Conservation (phyloP, 2,113 vertebrate species). For the Cyprinodon brontotheroides region DNA sequence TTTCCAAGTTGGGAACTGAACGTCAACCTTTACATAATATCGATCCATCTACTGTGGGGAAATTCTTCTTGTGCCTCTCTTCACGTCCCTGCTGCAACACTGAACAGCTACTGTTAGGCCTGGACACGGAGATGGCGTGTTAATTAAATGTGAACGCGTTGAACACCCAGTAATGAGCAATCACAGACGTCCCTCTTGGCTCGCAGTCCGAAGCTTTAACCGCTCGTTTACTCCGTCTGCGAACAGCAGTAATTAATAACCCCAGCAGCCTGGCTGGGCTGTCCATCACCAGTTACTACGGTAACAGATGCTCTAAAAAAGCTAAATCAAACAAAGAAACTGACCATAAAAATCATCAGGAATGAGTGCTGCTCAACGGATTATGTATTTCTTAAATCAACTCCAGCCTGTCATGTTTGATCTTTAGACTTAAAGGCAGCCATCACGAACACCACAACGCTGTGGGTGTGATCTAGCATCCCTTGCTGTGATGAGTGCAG, state of each 20-base stretch:
- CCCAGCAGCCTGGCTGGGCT: constrained; percentile 8
- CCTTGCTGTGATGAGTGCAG: constrained; percentile 37
- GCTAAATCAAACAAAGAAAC: constrained; percentile 12
- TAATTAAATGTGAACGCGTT: not conserved
- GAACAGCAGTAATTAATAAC: constrained; percentile 48
- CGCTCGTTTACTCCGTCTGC: constrained; percentile 15
- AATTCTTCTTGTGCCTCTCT: not conserved
- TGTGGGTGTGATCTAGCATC: constrained; percentile 19
- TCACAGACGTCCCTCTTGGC: constrained; percentile 13
- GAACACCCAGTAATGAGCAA: not conserved
- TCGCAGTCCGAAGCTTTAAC: constrained; percentile 19
- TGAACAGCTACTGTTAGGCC: not conserved
- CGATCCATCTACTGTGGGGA: not conserved
- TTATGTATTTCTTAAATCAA: not conserved
- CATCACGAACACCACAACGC: not conserved
- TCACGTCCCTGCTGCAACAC: too few species aligned
- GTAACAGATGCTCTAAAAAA: constrained; percentile 31
- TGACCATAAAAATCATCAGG: constrained; percentile 19
- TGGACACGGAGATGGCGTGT: too few species aligned
- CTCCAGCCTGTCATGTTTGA: not conserved
- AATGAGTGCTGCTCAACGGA: constrained; percentile 8
- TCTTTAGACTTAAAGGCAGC: not conserved
- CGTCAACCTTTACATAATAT: not conserved
- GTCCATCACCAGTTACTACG: constrained; percentile 46
- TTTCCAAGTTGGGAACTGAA: too few species aligned